These are phyloP conservation scores for Mechanitis mazaeus DNA, from an alignment of 2,888 invertebrate species.

Conservation along the genomic window DNA sequence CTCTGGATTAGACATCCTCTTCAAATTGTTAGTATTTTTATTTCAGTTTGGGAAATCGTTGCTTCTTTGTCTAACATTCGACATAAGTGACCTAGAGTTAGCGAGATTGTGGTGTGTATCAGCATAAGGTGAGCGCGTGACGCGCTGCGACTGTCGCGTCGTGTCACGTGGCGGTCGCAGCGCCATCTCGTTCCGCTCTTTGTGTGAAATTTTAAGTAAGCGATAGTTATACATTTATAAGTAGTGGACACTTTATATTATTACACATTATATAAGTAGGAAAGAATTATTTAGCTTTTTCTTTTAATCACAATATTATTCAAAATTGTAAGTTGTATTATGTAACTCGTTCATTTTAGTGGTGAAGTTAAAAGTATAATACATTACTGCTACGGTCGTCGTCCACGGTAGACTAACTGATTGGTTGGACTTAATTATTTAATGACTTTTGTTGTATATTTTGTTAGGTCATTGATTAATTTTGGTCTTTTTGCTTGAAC, in stretches of 20 bases:
- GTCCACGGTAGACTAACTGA: constrained; percentile 62
- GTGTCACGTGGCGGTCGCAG: constrained; percentile 15
- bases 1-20: constrained; percentile 36
- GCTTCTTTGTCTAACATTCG: constrained; percentile 66
- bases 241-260: constrained; percentile 77
- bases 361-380: constrained; percentile 58
- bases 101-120: constrained; percentile 59
- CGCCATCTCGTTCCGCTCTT: constrained; percentile 49
- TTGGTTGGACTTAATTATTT: constrained; percentile 74
- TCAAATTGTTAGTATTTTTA: constrained; percentile 59
- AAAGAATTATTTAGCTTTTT: constrained; percentile 76
- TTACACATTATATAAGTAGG: constrained; percentile 76
- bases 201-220: constrained; percentile 74
- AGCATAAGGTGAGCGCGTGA: constrained; percentile 41
- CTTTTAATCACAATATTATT: constrained; percentile 75
- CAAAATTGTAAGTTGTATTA: constrained; percentile 76
- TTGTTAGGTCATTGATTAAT: constrained; percentile 78
- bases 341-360: constrained; percentile 70
- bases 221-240: constrained; percentile 73
- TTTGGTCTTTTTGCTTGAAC: constrained; percentile 70
- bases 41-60: constrained; percentile 64
- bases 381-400: constrained; percentile 57
- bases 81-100: constrained; percentile 62
- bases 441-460: constrained; percentile 78
- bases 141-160: constrained; percentile 25